Evolutionary conservation across 2,797 vertebrate species (phyloP), one percentile per base, ranked within the genome.

Genomic region (Anisognathus igniventris): DNA sequence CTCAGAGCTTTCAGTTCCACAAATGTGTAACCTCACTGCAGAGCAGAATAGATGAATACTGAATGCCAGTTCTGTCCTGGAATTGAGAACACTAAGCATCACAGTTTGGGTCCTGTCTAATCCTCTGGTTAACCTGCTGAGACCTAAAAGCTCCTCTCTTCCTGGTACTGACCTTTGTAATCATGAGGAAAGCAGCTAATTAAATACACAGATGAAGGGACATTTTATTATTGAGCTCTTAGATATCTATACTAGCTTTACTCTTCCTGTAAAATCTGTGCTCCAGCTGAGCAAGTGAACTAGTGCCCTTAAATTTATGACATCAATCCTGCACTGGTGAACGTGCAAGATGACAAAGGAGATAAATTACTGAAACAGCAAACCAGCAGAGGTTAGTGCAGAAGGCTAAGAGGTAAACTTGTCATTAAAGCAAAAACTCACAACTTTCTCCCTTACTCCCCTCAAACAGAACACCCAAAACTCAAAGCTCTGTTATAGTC

Each of bases 141-240:
- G 91, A 95, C 91, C 72, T 90, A 94, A 96, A 94, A 91, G 93
- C 88, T 95, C 56, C 77, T 95, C 60, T 96, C 66, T 94, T 96
- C 75, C 77, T 92, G 50, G 57, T 45, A 58, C 54, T 93, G 90
- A 96, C 90, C 88, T 94, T 95, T 96, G 79, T 73, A 92, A 92
- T 92, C 71, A 92, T 57, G 60, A 84, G 66, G 35, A 82, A 93
- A 91, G 64, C 27, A 75, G 83, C 83, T 93, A 95, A 96, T 96
- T 92, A 94, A 93, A 50, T 40, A 61, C 56, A 70, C 12, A 89
- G 74, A 92, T 82, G 78, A 96, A 93, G 53, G 50, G 45, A 77
- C 37, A 84, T 64, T 92, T 81, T 79, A 45, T 83, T 93, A 90
- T 94, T 93, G 83, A 57, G 37, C 39, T 78, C 57, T 94, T 57